Conservation (phyloP, 2,888 invertebrate genomes). For the Nemotelus nigrinus region DNA sequence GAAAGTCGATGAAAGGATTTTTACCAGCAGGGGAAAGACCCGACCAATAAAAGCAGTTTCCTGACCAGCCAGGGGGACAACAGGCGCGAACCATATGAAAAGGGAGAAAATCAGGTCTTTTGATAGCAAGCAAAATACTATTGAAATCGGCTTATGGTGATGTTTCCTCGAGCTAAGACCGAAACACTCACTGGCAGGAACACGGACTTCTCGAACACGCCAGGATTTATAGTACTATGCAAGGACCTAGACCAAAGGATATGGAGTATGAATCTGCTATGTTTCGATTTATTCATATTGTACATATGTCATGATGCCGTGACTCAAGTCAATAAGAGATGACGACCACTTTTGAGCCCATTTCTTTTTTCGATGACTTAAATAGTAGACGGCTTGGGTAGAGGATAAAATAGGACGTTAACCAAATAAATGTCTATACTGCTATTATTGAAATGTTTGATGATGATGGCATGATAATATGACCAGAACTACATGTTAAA, state of each 20-base stretch:
- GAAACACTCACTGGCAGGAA: too few species aligned
- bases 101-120: not conserved
- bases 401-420: too few species aligned
- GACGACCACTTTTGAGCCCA: constrained; percentile 41
- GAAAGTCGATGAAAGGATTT: constrained; percentile 11
- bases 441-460: constrained; percentile 30
- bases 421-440: constrained; percentile 16
- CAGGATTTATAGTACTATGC: constrained; percentile 26
- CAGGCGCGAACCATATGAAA: not conserved
- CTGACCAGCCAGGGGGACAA: not conserved
- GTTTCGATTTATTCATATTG: too few species aligned
- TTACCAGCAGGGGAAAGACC: not conserved
- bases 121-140: too few species aligned
- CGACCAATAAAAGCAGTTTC: not conserved
- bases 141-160: too few species aligned
- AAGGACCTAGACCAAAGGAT: constrained; percentile 2
- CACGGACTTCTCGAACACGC: not conserved
- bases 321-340: constrained; percentile 48
- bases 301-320: constrained; percentile 31
- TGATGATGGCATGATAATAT: constrained; percentile 25
- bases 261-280: too few species aligned
- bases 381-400: constrained; percentile 30
- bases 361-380: constrained; percentile 46
- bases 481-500: constrained; percentile 27
- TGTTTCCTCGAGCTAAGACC: too few species aligned